A percentile compares a stretch with the other conserved stretches of the same genome.
Evolutionary conservation across 2,113 vertebrate genomes (phyloP).

Genomic region (Tupaia chinensis): DNA sequence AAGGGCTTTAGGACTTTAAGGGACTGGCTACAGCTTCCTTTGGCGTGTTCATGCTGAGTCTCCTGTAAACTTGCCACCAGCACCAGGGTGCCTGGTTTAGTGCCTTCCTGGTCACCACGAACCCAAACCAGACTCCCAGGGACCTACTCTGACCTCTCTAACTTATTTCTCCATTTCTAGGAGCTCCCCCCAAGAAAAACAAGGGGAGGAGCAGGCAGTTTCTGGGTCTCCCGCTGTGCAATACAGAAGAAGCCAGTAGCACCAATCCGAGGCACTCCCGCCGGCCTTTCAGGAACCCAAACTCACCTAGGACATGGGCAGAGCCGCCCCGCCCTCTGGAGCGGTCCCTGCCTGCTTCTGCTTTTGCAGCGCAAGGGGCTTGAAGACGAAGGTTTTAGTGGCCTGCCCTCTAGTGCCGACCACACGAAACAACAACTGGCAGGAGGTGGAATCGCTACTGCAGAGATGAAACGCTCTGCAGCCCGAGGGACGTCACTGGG

Average conservation of each 20-base stretch:
- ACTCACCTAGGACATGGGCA: no score
- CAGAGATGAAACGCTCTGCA: not conserved
- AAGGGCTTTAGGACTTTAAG: not conserved
- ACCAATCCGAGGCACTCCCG: not conserved
- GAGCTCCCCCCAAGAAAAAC: not conserved
- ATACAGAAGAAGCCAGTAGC: slow-evolving; percentile 69
- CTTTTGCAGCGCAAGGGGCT: fast-evolving
- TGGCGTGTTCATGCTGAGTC: not conserved
- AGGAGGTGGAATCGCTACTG: not conserved
- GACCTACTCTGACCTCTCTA: not conserved
- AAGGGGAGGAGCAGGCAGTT: not conserved
- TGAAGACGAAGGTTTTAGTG: not conserved
- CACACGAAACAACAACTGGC: not conserved
- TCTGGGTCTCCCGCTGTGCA: slow-evolving; percentile 27
- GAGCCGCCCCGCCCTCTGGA: no score
- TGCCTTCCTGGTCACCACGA: not conserved
- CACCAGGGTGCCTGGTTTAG: not conserved
- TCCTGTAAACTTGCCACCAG: not conserved
- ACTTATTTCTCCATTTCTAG: not conserved
- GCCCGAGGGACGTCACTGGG: no score
- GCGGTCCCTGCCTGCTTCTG: fast-evolving
- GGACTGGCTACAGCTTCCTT: not conserved
- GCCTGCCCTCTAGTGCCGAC: slow-evolving; percentile 22
- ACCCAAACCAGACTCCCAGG: no score
- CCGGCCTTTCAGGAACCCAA: no score